Percentiles rank a stretch among this genome's conserved stretches.
Conservation (phyloP, 2,888 invertebrate species). For the Zygothrica quintamaculata region DNA sequence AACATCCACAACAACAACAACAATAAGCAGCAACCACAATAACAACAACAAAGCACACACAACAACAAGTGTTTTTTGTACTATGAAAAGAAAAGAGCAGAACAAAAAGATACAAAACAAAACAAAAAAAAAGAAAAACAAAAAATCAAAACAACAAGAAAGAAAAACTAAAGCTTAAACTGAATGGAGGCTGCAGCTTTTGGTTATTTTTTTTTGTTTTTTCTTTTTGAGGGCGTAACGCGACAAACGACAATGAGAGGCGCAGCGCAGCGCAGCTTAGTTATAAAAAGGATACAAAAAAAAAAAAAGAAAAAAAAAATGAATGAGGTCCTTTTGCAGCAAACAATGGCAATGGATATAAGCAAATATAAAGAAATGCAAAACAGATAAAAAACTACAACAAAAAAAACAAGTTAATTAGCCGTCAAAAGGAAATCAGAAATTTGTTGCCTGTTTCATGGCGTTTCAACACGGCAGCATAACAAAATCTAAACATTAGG, state of each 20-base stretch:
- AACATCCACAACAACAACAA: constrained; percentile 15
- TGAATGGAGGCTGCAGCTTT: constrained; percentile 21
- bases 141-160: constrained; percentile 13
- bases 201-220: no score
- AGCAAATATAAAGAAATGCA: constrained; percentile 13
- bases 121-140: constrained; percentile 7
- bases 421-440: constrained; percentile 56
- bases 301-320: neutral
- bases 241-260: constrained; percentile 28
- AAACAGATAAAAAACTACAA: neutral
- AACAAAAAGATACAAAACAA: neutral
- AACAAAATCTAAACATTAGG: no score
- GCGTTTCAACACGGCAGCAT: no score
- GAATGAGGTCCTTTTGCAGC: constrained; percentile 15
- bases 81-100: constrained; percentile 12
- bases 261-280: neutral
- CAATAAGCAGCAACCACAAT: constrained; percentile 27
- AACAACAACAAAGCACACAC: no score
- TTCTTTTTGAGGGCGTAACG: constrained; percentile 44
- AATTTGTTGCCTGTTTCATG: constrained; percentile 59
- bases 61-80: constrained; percentile 48
- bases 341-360: constrained; percentile 49
- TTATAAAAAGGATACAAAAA: neutral
- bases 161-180: neutral
- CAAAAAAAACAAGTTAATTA: constrained; percentile 40